Evolutionary conservation across 1,140 invertebrate species (phyloP).

Genomic region (Teleogryllus occipitalis): DNA sequence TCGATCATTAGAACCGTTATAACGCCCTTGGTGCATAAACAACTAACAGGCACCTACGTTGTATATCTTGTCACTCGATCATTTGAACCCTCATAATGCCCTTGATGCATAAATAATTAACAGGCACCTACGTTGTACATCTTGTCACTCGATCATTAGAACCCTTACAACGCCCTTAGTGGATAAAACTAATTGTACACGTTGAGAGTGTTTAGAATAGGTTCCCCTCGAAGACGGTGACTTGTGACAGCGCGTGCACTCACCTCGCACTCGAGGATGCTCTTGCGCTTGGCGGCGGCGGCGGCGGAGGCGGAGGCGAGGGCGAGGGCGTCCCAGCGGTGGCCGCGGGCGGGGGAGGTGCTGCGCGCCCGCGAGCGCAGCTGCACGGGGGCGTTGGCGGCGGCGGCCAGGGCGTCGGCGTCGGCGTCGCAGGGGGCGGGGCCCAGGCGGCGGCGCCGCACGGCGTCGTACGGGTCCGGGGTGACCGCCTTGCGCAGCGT

Average conservation of each 20-base stretch:
- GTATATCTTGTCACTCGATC: no score
- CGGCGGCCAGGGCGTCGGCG: not conserved
- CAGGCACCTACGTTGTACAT: no score
- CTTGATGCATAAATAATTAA: no score
- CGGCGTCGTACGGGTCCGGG: slow-evolving; percentile 67
- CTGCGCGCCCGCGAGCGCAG: not conserved
- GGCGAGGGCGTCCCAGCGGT: slow-evolving; percentile 2
- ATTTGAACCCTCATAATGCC: no score
- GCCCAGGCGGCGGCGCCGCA: slow-evolving; percentile 58
- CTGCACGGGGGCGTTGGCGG: not conserved
- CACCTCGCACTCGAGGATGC: slow-evolving; percentile 74
- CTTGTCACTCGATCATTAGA: no score
- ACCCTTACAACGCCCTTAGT: no score
- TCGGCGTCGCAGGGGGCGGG: not conserved
- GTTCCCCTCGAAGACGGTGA: no score
- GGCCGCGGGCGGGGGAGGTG: not conserved
- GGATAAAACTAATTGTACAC: no score
- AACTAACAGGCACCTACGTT: no score
- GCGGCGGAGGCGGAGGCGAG: slow-evolving; percentile 16
- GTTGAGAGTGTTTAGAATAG: no score
- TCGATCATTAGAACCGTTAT: no score
- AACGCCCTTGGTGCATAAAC: no score
- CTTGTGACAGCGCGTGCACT: slow-evolving; percentile 83
- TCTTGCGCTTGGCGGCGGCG: slow-evolving; percentile 41
- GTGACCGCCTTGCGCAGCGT: not conserved